Base-by-base conservation (phyloP, 2,888 invertebrate species). In the Tanytarsus gracilentus region DNA sequence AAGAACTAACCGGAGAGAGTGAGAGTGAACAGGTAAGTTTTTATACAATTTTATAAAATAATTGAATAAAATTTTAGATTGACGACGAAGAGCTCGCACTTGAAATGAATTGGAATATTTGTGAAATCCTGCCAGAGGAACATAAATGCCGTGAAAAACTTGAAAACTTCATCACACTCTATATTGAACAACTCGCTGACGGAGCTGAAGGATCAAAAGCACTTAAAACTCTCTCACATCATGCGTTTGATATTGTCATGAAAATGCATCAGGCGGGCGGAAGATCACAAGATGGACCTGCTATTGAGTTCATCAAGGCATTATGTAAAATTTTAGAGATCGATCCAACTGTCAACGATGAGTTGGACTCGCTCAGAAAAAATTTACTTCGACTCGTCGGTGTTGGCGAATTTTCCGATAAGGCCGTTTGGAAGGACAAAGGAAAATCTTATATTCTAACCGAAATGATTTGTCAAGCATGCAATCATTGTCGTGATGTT, bases 401-500 rank as follows among this genome's bases (percentile, higher is more conserved):
- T 59, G 81, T 95, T 27, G 92, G 95, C 1, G 93, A 93, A 75
- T 97, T 94, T 75, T 87, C 90, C 58, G 79, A 82, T 62, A 75
- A 78, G 63, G 90, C 94, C 1, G 81, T 84, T 63, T 97, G 92
- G 89, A 79, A 77, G 64, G 93, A 95, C 73, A 88, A 89, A 0
- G 88, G 89, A 68, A 79, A 86, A 62, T 84, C 89, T 1, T 91
- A 89, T 71, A 78, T 88, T 56, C 79, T 97, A 55, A 83, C 87
- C 3, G 96, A 96, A 79, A 48, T 48, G 44, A 95, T 95, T 68
- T 98, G 98, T 73, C 86, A 86, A 71, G 83, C 87, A 27, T 99
- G 98, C 75, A 94, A 94, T 77, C 91, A 94, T 70, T 94, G 94
- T 69, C 79, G 95, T 40, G 95, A 97, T 75, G 82, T 98, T 62